Conservation (phyloP, 2,797 vertebrate genomes). For the Dipus sagitta region DNA sequence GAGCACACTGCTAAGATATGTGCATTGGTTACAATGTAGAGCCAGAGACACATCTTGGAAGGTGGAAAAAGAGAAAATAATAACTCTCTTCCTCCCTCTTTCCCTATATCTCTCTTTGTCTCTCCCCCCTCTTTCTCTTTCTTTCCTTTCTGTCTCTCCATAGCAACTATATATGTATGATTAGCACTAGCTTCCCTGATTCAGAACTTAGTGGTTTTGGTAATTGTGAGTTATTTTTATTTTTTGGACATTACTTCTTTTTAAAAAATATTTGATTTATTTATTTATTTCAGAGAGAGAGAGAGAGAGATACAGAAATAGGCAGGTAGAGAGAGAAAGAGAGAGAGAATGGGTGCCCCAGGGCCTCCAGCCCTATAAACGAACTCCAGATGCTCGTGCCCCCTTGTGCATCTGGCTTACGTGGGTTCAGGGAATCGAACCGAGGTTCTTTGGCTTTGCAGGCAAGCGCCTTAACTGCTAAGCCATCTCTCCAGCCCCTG, state of each 20-base stretch:
- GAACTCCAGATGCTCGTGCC: no score
- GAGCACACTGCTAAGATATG: constrained; percentile 66
- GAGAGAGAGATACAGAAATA: no score
- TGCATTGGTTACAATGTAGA: constrained; percentile 71
- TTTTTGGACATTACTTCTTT: constrained; percentile 69
- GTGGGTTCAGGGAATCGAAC: no score
- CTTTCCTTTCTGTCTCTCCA: not conserved
- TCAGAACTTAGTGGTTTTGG: constrained; percentile 60
- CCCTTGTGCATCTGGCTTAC: no score
- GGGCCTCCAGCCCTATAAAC: no score
- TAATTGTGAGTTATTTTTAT: constrained; percentile 16
- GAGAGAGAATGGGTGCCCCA: no score
- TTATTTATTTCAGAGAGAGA: no score
- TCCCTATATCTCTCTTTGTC: not conserved
- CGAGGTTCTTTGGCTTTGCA: no score
- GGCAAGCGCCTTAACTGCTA: no score
- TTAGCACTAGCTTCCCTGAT: constrained; percentile 41
- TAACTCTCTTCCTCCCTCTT: not conserved
- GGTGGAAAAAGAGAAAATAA: not conserved
- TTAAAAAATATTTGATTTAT: no score
- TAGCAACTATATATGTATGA: not conserved
- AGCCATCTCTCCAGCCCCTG: no score
- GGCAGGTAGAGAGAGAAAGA: no score
- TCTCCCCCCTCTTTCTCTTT: not conserved
- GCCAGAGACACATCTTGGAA: constrained; percentile 61